phyloP scores from a whole-genome alignment of 2,113 vertebrate species.

The Peromyscus californicus region DNA sequence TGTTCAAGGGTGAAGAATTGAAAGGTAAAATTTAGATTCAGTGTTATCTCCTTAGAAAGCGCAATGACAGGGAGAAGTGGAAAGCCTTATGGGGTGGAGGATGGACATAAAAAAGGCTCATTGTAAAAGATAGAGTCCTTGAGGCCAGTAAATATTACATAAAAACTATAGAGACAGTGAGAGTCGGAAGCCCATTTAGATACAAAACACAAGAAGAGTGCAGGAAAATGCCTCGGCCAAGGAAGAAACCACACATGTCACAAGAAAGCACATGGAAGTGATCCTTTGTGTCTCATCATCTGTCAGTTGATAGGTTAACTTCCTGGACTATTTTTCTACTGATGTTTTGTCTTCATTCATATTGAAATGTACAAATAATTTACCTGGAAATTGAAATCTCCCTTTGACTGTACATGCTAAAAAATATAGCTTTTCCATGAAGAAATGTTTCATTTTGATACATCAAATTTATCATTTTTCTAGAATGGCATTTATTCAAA shows the following conservation, averaged over 20 bases:
- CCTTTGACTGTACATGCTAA: background rate
- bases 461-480: background rate
- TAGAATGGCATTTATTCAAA: background rate
- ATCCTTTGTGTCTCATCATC: background rate
- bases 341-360: background rate
- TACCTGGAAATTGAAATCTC: background rate
- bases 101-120: rapidly evolving
- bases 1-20: background rate
- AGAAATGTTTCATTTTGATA: background rate
- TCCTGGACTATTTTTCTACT: background rate
- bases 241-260: background rate
- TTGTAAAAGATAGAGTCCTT: background rate
- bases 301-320: background rate
- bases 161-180: background rate
- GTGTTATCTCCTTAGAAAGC: background rate
- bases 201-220: background rate
- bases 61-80: background rate
- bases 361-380: background rate
- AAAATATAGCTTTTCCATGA: background rate
- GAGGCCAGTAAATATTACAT: background rate
- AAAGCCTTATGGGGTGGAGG: rapidly evolving
- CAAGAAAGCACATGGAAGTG: background rate
- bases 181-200: rapidly evolving
- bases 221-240: too few relatives aligned
- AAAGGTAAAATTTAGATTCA: background rate